Conservation (phyloP, 1,140 invertebrate species). For the Hestina assimilis region DNA sequence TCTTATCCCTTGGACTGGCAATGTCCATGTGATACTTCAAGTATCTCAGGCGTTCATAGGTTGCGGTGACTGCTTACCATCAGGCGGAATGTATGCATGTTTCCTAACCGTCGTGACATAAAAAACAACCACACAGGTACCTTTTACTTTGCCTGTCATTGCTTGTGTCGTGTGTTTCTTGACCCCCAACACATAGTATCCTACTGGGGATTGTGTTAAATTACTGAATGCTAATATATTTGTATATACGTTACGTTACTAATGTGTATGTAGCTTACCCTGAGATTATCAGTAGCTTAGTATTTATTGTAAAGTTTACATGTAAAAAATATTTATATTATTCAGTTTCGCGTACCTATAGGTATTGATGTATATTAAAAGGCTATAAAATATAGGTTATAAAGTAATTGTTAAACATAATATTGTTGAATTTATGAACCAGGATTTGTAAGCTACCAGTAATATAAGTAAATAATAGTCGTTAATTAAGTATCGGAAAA, state of each 20-base stretch:
- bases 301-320: conserved; percentile 22
- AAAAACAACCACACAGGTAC: no score
- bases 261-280: neutral
- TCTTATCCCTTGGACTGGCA: no score
- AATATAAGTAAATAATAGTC: conserved; percentile 22
- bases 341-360: conserved; percentile 20
- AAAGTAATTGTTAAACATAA: conserved; percentile 45
- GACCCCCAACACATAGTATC: no score
- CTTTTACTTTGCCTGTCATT: no score
- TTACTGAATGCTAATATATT: neutral
- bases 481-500: conserved; percentile 24
- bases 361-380: conserved; percentile 30
- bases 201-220: no score
- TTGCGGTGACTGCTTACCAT: no score
- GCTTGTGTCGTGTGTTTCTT: no score
- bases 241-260: conserved; percentile 9
- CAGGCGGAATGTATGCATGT: no score
- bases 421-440: conserved; percentile 52
- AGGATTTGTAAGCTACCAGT: conserved; percentile 33
- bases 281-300: conserved; percentile 6
- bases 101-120: no score
- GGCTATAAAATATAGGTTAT: conserved; percentile 15
- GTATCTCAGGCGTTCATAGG: no score
- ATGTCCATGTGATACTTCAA: no score
- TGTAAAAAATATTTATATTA: conserved; percentile 19